Evolutionary conservation across 2,113 vertebrate species (phyloP).

Genomic region (Bubo scandiacus): DNA sequence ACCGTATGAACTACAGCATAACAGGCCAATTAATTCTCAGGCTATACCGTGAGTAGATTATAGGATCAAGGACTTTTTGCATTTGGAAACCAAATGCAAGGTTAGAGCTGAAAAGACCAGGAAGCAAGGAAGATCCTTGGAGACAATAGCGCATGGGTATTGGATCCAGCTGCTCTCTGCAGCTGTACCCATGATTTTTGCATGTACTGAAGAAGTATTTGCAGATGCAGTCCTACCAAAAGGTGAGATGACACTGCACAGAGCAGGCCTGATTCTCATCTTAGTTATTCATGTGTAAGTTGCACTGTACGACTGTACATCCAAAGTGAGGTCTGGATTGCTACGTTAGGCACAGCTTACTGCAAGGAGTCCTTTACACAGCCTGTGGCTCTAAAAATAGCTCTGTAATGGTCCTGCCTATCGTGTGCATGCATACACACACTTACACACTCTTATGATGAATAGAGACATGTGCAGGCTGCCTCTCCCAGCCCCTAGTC

Average conservation of each 20-base stretch:
- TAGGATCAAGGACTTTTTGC: not conserved
- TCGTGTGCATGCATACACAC: not conserved
- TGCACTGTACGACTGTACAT: not conserved
- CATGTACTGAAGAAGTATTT: not conserved
- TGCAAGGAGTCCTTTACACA: not conserved
- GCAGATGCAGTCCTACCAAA: not conserved
- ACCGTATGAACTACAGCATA: not conserved
- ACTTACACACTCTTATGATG: not conserved
- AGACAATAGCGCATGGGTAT: not conserved
- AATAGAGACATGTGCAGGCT: not conserved
- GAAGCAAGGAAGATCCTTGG: not conserved
- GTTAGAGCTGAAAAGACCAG: not conserved
- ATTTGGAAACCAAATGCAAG: not conserved
- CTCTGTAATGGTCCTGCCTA: not conserved
- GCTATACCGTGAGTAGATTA: not conserved
- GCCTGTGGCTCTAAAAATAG: not conserved
- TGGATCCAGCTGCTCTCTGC: not conserved
- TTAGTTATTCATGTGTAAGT: not conserved
- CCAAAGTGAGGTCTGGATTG: not conserved
- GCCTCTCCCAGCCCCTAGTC: not conserved
- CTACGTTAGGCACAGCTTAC: not conserved
- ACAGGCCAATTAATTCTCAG: not conserved
- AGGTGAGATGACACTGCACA: not conserved
- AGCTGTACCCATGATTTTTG: not conserved
- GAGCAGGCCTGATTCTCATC: not conserved